phyloP scores from a whole-genome alignment of 2,797 vertebrate genomes.

The Eleutherodactylus coqui region DNA sequence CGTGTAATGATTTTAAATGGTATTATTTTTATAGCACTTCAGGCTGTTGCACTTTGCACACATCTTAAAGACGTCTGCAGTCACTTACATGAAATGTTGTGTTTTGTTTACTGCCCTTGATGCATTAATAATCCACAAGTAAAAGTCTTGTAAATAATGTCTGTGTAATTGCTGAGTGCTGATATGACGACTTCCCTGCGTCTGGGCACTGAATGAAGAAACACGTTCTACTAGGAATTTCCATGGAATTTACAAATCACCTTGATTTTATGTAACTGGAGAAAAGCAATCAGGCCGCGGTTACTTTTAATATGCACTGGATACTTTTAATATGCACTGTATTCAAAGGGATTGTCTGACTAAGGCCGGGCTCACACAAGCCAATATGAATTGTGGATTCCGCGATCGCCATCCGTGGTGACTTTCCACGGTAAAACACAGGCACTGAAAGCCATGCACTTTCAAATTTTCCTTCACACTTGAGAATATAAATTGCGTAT shows the following conservation, averaged over 20 bases:
- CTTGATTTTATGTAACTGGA: constrained; percentile 1
- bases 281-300: background rate
- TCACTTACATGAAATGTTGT: background rate
- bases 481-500: no score
- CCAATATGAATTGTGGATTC: no score
- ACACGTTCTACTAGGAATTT: background rate
- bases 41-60: constrained; percentile 12
- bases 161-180: background rate
- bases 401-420: no score
- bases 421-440: no score
- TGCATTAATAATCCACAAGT: constrained; percentile 12
- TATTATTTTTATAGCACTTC: background rate
- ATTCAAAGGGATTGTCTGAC: no score
- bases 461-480: no score
- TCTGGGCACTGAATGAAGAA: background rate
- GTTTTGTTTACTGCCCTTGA: constrained; percentile 17
- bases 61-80: background rate
- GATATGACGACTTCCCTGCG: background rate
- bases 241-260: background rate
- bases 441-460: no score
- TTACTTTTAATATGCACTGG: no score
- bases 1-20: constrained; percentile 33
- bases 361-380: no score
- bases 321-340: no score
- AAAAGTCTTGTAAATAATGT: constrained; percentile 17